Percentiles rank a stretch among this genome's conserved stretches.
Conservation (phyloP, 2,113 vertebrate genomes). For the Vulpes lagopus region DNA sequence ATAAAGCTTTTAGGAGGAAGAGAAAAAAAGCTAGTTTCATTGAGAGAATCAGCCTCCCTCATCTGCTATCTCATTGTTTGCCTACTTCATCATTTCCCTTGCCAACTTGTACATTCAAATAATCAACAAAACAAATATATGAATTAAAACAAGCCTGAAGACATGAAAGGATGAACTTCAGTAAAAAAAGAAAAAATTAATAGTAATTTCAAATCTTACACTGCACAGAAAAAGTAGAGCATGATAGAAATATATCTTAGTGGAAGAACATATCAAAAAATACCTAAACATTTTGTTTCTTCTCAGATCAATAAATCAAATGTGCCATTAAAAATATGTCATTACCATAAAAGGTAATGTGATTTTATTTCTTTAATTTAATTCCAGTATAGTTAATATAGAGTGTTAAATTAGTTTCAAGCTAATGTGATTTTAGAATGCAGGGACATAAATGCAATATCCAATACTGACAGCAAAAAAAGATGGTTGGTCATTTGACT, state of each 20-base stretch:
- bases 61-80: not conserved
- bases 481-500: not conserved
- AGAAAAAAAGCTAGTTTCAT: not conserved
- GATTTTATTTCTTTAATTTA: not conserved
- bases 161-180: not conserved
- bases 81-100: not conserved
- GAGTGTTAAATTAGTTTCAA: not conserved
- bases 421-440: not conserved
- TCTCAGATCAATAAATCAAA: not conserved
- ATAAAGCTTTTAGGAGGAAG: not conserved
- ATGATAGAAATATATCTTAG: not conserved
- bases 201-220: not conserved
- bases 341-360: not conserved
- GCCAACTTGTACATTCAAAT: not conserved
- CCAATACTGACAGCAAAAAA: not conserved
- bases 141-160: not conserved
- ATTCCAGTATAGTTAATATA: not conserved
- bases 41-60: not conserved
- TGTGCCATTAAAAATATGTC: not conserved
- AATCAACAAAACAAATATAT: not conserved
- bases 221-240: not conserved
- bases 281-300: not conserved
- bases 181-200: not conserved
- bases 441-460: not conserved
- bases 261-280: not conserved